These are phyloP conservation scores for Adelognathus sp. DNA, from an alignment of 2,888 invertebrate species.

Conservation along the genomic window DNA sequence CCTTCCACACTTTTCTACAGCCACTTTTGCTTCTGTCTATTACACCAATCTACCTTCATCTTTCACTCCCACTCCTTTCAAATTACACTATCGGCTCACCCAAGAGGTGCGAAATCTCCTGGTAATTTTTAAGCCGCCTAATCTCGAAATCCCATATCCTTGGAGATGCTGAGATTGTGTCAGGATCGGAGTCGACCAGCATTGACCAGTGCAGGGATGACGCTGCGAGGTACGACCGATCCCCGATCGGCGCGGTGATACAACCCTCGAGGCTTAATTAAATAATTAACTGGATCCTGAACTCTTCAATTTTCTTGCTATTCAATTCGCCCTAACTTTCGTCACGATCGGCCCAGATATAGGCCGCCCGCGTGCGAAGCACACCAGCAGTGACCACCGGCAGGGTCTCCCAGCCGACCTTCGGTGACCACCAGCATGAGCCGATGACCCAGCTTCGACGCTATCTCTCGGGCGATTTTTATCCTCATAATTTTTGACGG, in stretches of 20 bases:
- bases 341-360: constrained; percentile 27
- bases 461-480: constrained; percentile 19
- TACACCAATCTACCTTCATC: not conserved
- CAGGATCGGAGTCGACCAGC: constrained; percentile 4
- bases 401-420: not conserved
- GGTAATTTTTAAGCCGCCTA: constrained; percentile 33
- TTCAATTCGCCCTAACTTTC: constrained; percentile 44
- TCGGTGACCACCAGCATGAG: constrained; percentile 37
- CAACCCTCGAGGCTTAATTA: constrained; percentile 49
- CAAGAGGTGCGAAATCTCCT: constrained; percentile 38
- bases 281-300: constrained; percentile 57
- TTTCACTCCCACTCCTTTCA: not conserved
- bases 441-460: not conserved
- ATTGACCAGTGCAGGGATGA: not conserved
- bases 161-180: constrained; percentile 14
- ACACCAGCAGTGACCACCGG: not conserved
- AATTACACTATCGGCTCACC: not conserved
- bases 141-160: constrained; percentile 28
- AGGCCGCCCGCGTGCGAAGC: not conserved
- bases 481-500: constrained; percentile 5
- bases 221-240: constrained; percentile 28
- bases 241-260: constrained; percentile 30
- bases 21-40: not conserved
- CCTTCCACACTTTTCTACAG: not conserved
- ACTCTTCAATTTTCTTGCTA: constrained; percentile 53